Conservation (phyloP, 1,140 invertebrate genomes). For the Apolygus lucorum region DNA sequence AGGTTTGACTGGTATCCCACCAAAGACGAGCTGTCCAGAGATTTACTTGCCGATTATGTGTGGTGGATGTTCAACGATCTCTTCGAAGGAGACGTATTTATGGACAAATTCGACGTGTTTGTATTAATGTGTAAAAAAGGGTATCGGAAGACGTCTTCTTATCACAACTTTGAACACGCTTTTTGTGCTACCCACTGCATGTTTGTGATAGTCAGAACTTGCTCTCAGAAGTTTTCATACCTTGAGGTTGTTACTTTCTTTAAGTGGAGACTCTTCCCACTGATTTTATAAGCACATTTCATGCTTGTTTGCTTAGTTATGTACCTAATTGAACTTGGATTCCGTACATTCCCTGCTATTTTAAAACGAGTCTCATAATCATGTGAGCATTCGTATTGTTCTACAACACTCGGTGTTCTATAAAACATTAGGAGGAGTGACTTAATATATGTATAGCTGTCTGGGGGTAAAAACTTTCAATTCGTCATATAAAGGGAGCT, state of each 20-base stretch:
- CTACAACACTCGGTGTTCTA: no score
- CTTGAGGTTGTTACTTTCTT: conserved; percentile 40
- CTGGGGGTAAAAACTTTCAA: no score
- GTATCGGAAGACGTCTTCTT: conserved; percentile 44
- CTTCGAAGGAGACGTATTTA: conserved; percentile 15
- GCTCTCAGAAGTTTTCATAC: conserved; percentile 42
- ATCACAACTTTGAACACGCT: conserved; percentile 51
- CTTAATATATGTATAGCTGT: no score
- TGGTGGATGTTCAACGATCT: conserved; percentile 20
- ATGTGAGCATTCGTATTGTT: no score
- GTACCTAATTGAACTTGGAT: no score
- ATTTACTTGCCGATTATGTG: conserved; percentile 13
- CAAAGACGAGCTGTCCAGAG: conserved; percentile 4
- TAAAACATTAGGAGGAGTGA: no score
- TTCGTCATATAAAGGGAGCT: no score
- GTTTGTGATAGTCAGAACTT: conserved; percentile 45
- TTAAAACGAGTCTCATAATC: no score
- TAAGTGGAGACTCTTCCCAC: no score
- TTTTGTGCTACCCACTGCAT: conserved; percentile 49
- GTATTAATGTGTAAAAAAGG: conserved; percentile 43
- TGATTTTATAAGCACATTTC: no score
- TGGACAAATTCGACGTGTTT: conserved; percentile 37
- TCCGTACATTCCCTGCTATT: no score
- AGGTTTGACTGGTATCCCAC: conserved; percentile 25
- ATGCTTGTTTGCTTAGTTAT: no score